A percentile compares a stretch with the other conserved stretches of the same genome.
phyloP scores from a whole-genome alignment of 2,888 invertebrate species.

The Ptychoptera albimana region DNA sequence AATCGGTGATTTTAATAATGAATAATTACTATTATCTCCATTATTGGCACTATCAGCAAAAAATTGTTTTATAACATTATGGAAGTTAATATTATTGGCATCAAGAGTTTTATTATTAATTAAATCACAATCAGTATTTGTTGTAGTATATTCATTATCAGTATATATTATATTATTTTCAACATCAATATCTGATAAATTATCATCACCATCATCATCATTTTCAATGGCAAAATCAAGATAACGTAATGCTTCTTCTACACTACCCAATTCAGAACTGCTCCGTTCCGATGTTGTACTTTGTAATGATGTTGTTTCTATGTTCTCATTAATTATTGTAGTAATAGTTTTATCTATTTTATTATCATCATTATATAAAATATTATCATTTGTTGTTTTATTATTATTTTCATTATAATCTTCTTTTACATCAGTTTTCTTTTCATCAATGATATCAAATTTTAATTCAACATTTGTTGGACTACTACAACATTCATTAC shows the following conservation, averaged over 20 bases:
- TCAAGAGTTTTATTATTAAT: constrained; percentile 1
- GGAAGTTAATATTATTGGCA: constrained; percentile 8
- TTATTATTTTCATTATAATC: too few relatives aligned
- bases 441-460: too few relatives aligned
- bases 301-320: constrained; percentile 6
- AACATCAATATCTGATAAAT: constrained; percentile 4
- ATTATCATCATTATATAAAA: neutral
- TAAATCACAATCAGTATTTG: neutral
- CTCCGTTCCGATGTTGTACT: constrained; percentile 10
- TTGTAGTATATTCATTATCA: neutral
- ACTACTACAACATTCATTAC: too few relatives aligned
- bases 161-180: neutral
- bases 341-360: neutral
- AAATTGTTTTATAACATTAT: constrained; percentile 10
- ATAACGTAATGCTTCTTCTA: constrained; percentile 14
- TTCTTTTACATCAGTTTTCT: neutral
- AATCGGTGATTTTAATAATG: too few relatives aligned
- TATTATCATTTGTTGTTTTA: too few relatives aligned
- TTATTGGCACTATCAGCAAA: constrained; percentile 8
- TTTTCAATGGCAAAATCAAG: constrained; percentile 13
- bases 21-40: neutral
- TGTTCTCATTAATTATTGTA: neutral
- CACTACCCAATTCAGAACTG: constrained; percentile 10
- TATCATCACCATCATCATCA: constrained; percentile 8
- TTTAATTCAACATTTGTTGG: too few relatives aligned